These are phyloP conservation scores for Serranus cabrilla DNA, from an alignment of 2,797 vertebrate species.

Conservation along the genomic window DNA sequence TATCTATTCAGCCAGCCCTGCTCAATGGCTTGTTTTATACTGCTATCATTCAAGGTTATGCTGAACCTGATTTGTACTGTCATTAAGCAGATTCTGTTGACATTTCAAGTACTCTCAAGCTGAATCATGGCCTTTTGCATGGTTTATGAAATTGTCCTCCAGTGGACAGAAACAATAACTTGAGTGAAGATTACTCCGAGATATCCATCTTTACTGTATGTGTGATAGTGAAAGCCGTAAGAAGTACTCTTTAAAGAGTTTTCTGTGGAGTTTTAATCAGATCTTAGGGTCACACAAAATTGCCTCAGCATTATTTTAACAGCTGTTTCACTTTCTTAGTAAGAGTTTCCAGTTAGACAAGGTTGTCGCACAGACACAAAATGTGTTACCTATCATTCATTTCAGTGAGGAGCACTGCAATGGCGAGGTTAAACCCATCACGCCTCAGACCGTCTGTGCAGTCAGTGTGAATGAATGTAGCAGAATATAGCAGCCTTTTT, in stretches of 20 bases:
- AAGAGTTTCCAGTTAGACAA: slow-evolving; percentile 12
- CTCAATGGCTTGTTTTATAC: slow-evolving; percentile 66
- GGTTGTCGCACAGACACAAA: not conserved
- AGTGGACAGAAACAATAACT: slow-evolving; percentile 45
- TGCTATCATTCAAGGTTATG: slow-evolving; percentile 66
- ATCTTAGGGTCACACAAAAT: slow-evolving; percentile 1
- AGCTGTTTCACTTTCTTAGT: slow-evolving; percentile 13
- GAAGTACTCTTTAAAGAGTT: slow-evolving; percentile 3
- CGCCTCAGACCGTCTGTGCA: no score
- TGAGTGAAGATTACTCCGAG: slow-evolving; percentile 13
- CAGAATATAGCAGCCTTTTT: no score
- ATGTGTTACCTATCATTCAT: no score
- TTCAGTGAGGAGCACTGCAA: no score
- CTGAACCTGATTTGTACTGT: slow-evolving; percentile 54
- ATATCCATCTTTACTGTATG: slow-evolving; percentile 28
- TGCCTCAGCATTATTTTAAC: not conserved
- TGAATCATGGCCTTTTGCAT: slow-evolving; percentile 54
- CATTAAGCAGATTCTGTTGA: slow-evolving; percentile 60
- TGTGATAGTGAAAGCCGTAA: not conserved
- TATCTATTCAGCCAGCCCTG: slow-evolving; percentile 46
- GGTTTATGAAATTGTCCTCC: slow-evolving; percentile 56
- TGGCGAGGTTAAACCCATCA: no score
- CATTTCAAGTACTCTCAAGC: slow-evolving; percentile 59
- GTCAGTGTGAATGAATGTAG: no score
- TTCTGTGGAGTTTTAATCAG: slow-evolving; percentile 18